Percentiles rank a stretch among this genome's conserved stretches.
Evolutionary conservation across 2,797 vertebrate genomes (phyloP).

Genomic region (Dipus sagitta): DNA sequence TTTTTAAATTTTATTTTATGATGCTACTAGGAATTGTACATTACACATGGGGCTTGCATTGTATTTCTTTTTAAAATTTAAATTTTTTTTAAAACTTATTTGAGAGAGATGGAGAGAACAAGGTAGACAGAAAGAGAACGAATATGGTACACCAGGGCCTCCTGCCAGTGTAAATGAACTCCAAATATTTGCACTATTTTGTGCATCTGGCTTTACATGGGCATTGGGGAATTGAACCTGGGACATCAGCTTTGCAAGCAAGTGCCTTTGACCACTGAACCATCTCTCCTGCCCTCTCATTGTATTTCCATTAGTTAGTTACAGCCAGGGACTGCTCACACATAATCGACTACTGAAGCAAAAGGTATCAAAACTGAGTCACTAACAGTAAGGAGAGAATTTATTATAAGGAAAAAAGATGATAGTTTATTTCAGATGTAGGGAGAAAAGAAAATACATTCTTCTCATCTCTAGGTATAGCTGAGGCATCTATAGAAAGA

Average conservation of each 20-base stretch:
- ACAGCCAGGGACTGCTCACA: neutral
- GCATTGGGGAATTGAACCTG: too few relatives aligned
- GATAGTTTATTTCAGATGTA: constrained; percentile 9
- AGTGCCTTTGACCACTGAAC: too few relatives aligned
- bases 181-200: too few relatives aligned
- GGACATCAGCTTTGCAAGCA: too few relatives aligned
- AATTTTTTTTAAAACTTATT: too few relatives aligned
- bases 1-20: neutral
- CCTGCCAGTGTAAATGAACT: too few relatives aligned
- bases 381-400: constrained; percentile 20
- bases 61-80: too few relatives aligned
- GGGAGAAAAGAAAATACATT: neutral
- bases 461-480: neutral
- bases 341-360: neutral
- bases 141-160: too few relatives aligned
- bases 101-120: too few relatives aligned
- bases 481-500: neutral
- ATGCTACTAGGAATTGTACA: constrained; percentile 1
- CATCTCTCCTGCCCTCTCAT: neutral
- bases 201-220: too few relatives aligned
- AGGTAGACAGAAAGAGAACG: too few relatives aligned
- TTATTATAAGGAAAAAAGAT: neutral
- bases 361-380: constrained; percentile 40
- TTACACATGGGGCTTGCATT: neutral
- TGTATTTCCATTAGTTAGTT: neutral